A percentile compares a stretch with the other conserved stretches of the same genome.
Conservation (phyloP, 1,140 invertebrate genomes). For the Globodera rostochiensis region DNA sequence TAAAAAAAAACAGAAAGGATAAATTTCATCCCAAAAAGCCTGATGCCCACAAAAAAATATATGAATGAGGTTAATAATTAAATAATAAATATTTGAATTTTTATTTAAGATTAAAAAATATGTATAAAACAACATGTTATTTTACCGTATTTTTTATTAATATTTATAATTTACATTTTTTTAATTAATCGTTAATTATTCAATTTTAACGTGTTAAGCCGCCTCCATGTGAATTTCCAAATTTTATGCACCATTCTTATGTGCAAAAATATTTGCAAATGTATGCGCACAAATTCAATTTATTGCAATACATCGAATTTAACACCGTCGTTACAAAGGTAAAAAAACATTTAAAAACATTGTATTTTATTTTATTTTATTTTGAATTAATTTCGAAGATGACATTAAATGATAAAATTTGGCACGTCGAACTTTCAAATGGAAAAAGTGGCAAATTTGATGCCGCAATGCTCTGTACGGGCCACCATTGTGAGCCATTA, state of each 20-base stretch:
- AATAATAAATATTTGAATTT: too few species aligned
- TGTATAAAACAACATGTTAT: too few species aligned
- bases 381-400: slow-evolving; percentile 31
- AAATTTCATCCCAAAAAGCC: too few species aligned
- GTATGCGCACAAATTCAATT: slow-evolving; percentile 67
- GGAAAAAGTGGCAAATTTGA: slow-evolving; percentile 51
- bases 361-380: not conserved
- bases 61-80: too few species aligned
- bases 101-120: too few species aligned
- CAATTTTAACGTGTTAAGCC: slow-evolving; percentile 46
- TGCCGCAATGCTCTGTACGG: slow-evolving; percentile 67
- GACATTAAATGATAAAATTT: slow-evolving; percentile 25
- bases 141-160: too few species aligned
- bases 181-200: not conserved
- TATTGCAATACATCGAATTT: slow-evolving; percentile 64
- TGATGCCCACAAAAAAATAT: too few species aligned
- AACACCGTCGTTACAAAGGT: slow-evolving; percentile 63
- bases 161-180: too few species aligned
- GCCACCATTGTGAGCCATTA: slow-evolving; percentile 67
- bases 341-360: not conserved
- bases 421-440: slow-evolving; percentile 43
- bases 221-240: slow-evolving; percentile 67
- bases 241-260: slow-evolving; percentile 68
- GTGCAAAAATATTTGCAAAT: slow-evolving; percentile 67
- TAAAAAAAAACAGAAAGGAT: too few species aligned